phyloP scores from a whole-genome alignment of 2,113 vertebrate genomes.

The Cyprinodon variegatus region DNA sequence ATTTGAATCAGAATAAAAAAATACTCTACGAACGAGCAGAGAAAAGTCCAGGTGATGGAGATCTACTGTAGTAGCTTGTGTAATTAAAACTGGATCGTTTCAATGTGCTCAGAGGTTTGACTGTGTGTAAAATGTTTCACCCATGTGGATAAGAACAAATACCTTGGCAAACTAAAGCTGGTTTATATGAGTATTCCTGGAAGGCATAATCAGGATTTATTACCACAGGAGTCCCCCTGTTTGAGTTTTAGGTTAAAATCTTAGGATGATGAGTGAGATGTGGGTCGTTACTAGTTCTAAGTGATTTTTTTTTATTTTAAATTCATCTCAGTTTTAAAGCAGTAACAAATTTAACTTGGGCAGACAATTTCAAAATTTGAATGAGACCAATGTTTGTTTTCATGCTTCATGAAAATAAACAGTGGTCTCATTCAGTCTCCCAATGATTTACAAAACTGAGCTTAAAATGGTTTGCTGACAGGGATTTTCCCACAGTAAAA shows the following conservation, averaged over 20 bases:
- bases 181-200: conserved; percentile 12
- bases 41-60: conserved; percentile 1
- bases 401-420: background rate
- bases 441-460: conserved; percentile 1
- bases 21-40: background rate
- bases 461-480: conserved; percentile 1
- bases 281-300: background rate
- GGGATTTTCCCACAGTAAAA: conserved; percentile 20
- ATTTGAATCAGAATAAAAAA: background rate
- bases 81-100: conserved; percentile 1
- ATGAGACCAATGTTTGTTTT: background rate
- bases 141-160: conserved; percentile 11
- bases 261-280: background rate
- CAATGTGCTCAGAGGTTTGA: background rate
- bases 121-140: conserved; percentile 19
- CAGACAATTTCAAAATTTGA: background rate
- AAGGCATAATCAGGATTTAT: conserved; percentile 16
- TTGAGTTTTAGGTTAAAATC: background rate
- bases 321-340: background rate
- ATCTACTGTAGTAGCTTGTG: conserved; percentile 4
- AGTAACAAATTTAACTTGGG: background rate
- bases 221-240: background rate
- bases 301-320: background rate
- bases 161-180: conserved; percentile 21
- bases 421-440: conserved; percentile 1